These are phyloP conservation scores for Drosophila ercepeae DNA, from an alignment of 1,140 invertebrate genomes.

Conservation along the genomic window DNA sequence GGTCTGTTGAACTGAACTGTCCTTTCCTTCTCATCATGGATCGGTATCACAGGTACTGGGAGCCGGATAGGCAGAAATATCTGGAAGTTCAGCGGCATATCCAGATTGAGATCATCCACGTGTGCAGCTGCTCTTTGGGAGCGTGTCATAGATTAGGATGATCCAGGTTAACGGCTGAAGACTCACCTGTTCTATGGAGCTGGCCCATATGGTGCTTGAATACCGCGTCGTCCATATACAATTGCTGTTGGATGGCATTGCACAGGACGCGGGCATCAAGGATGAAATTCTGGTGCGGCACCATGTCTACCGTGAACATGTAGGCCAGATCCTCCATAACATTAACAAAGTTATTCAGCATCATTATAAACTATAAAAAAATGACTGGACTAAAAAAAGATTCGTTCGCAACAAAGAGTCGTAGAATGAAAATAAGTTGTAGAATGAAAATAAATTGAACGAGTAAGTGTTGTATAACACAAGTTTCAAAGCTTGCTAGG, in stretches of 20 bases:
- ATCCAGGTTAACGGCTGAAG: background rate
- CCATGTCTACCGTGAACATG: conserved; percentile 1
- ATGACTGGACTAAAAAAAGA: background rate
- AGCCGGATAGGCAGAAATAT: conserved; percentile 48
- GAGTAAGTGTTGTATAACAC: background rate
- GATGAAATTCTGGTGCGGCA: conserved; percentile 1
- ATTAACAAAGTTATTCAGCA: background rate
- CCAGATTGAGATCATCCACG: conserved; percentile 20
- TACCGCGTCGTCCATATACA: background rate
- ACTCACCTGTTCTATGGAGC: background rate
- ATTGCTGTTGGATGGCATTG: background rate
- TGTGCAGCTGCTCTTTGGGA: conserved; percentile 20
- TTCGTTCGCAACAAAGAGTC: background rate
- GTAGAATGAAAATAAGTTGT: background rate
- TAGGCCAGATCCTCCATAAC: conserved; percentile 6
- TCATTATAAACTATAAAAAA: background rate
- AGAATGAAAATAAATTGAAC: no score
- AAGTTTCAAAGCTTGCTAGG: background rate
- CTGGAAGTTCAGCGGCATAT: conserved; percentile 52
- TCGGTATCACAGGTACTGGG: conserved; percentile 15
- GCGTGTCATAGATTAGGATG: no score
- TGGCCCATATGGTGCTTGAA: conserved; percentile 5
- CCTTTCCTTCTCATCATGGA: conserved; percentile 16
- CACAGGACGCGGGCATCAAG: conserved; percentile 2
- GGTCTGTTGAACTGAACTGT: conserved; percentile 15